phyloP scores from a whole-genome alignment of 2,797 vertebrate species.

The Danio choprae region DNA sequence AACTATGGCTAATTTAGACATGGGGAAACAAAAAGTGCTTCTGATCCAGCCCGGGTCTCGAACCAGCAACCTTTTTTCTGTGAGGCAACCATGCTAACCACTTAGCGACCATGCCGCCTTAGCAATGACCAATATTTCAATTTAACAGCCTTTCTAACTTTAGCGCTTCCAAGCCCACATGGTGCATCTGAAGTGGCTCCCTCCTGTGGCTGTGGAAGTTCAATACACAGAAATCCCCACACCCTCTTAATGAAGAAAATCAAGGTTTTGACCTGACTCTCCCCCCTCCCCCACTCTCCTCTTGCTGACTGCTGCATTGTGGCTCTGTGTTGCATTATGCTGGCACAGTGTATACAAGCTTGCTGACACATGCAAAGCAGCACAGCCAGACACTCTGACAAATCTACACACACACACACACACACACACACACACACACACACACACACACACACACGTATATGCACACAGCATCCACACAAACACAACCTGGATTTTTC shows the following conservation, averaged over 20 bases:
- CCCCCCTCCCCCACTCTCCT: conserved; percentile 21
- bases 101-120: too few species aligned
- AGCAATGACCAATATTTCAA: not conserved
- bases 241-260: not conserved
- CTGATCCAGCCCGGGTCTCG: too few species aligned
- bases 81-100: too few species aligned
- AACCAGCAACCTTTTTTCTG: too few species aligned
- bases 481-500: not conserved
- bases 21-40: too few species aligned
- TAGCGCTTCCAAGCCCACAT: not conserved
- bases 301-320: conserved; percentile 65
- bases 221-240: not conserved
- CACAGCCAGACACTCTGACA: conserved; percentile 52
- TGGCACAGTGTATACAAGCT: conserved; percentile 56
- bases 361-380: conserved; percentile 72
- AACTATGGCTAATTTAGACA: too few species aligned
- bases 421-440: conserved; percentile 33
- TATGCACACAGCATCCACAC: conserved; percentile 49
- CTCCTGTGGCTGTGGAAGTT: conserved; percentile 24
- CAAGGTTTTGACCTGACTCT: conserved; percentile 5
- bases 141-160: not conserved
- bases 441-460: conserved; percentile 25
- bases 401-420: too few species aligned
- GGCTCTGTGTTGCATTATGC: conserved; percentile 69
- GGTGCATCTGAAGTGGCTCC: not conserved